Base-by-base conservation (phyloP, 2,797 vertebrate species). In the Echiichthys vipera region DNA sequence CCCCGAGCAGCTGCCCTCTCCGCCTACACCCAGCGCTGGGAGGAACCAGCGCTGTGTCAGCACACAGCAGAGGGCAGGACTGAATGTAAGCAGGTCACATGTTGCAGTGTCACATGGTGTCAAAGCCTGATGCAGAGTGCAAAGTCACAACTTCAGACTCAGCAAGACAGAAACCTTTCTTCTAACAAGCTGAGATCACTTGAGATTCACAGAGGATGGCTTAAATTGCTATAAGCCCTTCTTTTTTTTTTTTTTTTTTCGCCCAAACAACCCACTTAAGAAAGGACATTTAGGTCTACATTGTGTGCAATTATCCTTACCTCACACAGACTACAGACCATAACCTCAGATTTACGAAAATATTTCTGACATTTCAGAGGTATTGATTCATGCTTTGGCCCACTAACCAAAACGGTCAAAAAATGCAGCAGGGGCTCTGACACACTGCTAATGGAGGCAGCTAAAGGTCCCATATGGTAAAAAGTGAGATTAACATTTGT, bases 1-100 rank as follows among this genome's bases (percentile, higher is more conserved):
- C 68, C 77, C 66, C 5, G 43, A 81, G 71, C 84, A 83, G 78
- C 77, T 89, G 86, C 83, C 80, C 69, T 67, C 61, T 71, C 80
- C 79, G 65, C 61, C 78, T 6, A 20, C 74, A 72, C 66, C 56
- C 54, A 62, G 65, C 8, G 37, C 66, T 29, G 55, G 39, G 57
- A 59, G 74, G 65, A 74, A 49, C 18, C 70, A 14, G 37, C 54
- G 73, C 63, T 49, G 69, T 65, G 78, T 86, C 88, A 81, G 84
- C 80, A 66, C 80, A 66, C 47, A 69, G 64, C 37, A 53, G 49
- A 17, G 40, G 22, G 24, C 36, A 45, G 36, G 45, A 9, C 11
- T 3, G 51, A 14, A 2, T 58, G 51, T 25, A 43, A 36, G 71
- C 51, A 15, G 36, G 83, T 76, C 77, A 80, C 65, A 17, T 70